Conservation (phyloP, 2,888 invertebrate genomes). For the Diadromus collaris region DNA sequence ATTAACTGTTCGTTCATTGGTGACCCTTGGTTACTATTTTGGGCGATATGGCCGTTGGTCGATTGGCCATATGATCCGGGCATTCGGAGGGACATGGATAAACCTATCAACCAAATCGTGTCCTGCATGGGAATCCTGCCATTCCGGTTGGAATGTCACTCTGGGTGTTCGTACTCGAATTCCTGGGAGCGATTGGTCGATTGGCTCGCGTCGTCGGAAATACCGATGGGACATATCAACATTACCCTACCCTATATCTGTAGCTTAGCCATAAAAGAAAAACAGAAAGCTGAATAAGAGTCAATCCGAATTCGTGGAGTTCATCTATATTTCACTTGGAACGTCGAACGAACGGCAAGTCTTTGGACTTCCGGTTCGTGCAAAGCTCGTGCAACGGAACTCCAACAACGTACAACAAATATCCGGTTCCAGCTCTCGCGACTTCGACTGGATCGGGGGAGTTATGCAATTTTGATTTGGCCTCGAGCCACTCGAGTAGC, state of each 20-base stretch:
- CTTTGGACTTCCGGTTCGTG: not conserved
- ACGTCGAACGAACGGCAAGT: constrained; percentile 10
- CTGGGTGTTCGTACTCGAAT: too few species aligned
- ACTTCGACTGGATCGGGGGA: constrained; percentile 20
- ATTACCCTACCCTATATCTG: not conserved
- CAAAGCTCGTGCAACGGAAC: not conserved
- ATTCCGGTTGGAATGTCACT: too few species aligned
- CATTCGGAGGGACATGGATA: too few species aligned
- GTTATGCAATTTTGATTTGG: constrained; percentile 60
- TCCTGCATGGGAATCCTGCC: too few species aligned
- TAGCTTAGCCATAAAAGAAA: not conserved
- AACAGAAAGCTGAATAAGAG: not conserved
- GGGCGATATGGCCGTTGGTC: too few species aligned
- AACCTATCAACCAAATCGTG: too few species aligned
- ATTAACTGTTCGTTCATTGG: too few species aligned
- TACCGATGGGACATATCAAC: too few species aligned
- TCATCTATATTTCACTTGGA: not conserved
- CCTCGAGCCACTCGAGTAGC: constrained; percentile 47
- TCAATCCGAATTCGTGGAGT: not conserved
- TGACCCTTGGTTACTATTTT: too few species aligned
- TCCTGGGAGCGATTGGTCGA: too few species aligned
- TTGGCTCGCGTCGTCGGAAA: too few species aligned
- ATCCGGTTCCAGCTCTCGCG: constrained; percentile 14
- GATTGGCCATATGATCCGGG: too few species aligned
- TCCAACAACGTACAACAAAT: constrained; percentile 30